Conservation (phyloP, 2,113 vertebrate genomes). For the Lamprotornis superbus region DNA sequence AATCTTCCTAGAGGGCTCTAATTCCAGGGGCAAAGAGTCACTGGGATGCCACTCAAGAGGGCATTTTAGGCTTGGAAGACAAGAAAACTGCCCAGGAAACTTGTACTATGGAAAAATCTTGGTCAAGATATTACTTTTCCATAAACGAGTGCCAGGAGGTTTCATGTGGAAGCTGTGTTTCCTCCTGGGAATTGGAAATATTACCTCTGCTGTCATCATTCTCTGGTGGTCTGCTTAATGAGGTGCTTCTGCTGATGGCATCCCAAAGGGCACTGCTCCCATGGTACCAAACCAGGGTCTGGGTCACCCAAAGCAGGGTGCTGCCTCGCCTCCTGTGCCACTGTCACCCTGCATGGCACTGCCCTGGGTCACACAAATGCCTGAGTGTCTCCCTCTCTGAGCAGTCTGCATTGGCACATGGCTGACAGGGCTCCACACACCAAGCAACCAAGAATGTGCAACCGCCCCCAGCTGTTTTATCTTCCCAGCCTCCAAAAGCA, state of each 20-base stretch:
- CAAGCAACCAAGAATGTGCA: background rate
- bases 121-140: background rate
- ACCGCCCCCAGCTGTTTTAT: rapidly evolving
- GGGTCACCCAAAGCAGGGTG: background rate
- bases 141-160: background rate
- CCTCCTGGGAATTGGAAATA: background rate
- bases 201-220: background rate
- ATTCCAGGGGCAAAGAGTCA: background rate
- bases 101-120: background rate
- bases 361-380: background rate
- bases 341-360: background rate
- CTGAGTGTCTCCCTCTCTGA: background rate
- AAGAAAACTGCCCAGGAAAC: background rate
- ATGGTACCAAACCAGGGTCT: background rate
- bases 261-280: background rate
- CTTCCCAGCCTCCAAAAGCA: background rate
- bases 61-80: background rate
- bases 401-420: rapidly evolving
- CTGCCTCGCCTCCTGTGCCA: background rate
- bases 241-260: background rate
- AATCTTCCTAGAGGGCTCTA: background rate
- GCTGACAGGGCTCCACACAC: background rate
- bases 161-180: background rate
- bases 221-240: background rate
- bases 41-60: background rate